Percentiles rank a stretch among this genome's conserved stretches.
Conservation (phyloP, 2,888 invertebrate genomes). For the Caenorhabditis wallacei region DNA sequence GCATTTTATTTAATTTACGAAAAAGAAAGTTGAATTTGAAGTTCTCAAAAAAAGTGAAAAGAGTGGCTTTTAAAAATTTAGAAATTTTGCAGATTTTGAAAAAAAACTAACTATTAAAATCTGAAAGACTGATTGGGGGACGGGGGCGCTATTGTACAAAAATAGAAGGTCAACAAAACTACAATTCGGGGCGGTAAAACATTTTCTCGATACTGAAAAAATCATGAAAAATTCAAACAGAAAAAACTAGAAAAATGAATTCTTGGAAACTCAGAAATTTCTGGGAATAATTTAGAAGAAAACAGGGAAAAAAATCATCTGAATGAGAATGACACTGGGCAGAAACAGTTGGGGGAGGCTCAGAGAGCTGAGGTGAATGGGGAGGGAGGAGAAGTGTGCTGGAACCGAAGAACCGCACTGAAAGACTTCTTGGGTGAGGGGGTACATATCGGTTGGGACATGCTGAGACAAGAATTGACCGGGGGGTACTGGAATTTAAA, state of each 20-base stretch:
- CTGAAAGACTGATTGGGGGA: conserved; percentile 38
- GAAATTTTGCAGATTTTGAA: conserved; percentile 10
- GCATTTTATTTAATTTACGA: conserved; percentile 36
- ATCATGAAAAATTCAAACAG: not conserved
- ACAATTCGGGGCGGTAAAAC: not conserved
- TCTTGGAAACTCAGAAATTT: conserved; percentile 6
- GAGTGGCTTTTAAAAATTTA: not conserved
- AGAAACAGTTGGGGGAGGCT: not conserved
- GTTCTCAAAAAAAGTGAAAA: not conserved
- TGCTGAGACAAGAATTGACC: conserved; percentile 39
- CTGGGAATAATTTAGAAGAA: not conserved
- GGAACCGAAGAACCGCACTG: conserved; percentile 35
- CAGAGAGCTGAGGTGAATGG: not conserved
- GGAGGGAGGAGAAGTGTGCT: conserved; percentile 7
- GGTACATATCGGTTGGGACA: conserved; percentile 23
- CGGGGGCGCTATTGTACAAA: conserved; percentile 46
- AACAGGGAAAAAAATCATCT: conserved; percentile 14
- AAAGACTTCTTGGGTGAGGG: conserved; percentile 54
- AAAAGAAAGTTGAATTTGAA: not conserved
- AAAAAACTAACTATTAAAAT: conserved; percentile 17
- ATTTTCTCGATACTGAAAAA: not conserved
- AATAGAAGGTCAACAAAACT: conserved; percentile 17
- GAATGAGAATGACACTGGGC: conserved; percentile 29
- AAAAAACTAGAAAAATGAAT: not conserved
- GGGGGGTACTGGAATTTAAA: conserved; percentile 38